Evolutionary conservation across 2,113 vertebrate genomes (phyloP), one percentile per base, ranked within the genome.

Genomic region (Rhinolophus sinicus): DNA sequence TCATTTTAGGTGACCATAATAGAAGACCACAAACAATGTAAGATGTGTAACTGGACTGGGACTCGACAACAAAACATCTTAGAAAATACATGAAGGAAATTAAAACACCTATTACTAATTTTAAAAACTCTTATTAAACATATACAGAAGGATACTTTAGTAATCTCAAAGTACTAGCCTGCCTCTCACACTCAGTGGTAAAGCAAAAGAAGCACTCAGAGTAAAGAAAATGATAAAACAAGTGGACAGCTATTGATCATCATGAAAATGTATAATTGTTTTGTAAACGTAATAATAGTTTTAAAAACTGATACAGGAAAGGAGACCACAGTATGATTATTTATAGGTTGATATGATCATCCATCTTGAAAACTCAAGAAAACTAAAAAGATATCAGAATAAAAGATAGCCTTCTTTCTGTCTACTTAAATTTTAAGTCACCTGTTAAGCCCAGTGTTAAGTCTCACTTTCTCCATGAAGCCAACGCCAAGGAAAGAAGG

Each of bases 61-160:
- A 94, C 54, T 67, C 54, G 72, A 86, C 33, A 88, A 82, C 21
- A 83, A 97, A 82, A 62, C 38, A 80, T 38, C 64, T 73, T 54
- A 64, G 69, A 84, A 90, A 90, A 47, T 58, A 78, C 12, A 69
- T 56, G 82, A 90, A 67, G 15, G 24, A 85, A 72, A 88, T 62
- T 44, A 80, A 88, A 81, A 73, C 2, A 76, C 12, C 12, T 56
- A 60, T 58, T 78, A n/a, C 33, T 77, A 28, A 65, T 88, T 84
- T 50, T 22, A 35, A 81, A 86, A 65, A 47, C 54, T 28, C 33
- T 70, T 65, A 54, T 62, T 86, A 90, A 64, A 30, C 35, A 50
- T 70, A 47, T 15, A 44, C 21, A 92, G 28, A 62, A 38, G 35
- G 16, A 67, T 73, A 50, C 11, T 50, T 78, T 75, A 94, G 35